Evolutionary conservation across 2,888 invertebrate genomes (phyloP), one percentile per base, ranked within the genome.

Genomic region (Mythimna vitellina): DNA sequence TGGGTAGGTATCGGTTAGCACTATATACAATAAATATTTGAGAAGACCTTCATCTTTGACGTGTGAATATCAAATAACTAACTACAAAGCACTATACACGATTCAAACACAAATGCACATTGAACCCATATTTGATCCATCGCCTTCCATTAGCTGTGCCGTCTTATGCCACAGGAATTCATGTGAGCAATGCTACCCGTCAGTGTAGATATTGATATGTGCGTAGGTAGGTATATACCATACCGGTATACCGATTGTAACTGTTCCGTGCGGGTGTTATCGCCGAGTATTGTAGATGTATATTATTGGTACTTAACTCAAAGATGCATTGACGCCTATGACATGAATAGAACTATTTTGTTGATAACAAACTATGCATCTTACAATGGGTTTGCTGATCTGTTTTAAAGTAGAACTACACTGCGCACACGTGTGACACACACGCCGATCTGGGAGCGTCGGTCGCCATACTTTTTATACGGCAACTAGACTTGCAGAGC

Each of bases 161-260:
- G 10, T 62, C 65, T 86, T 88, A 77, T 76, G 79, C 88, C 88
- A 25, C 90, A 90, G 92, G 92, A 92, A 93, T 93, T 83, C 89
- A 81, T 86, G 89, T 92, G 91, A 89, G 90, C 92, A 91, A 87
- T 88, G 77, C 76, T 82, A 82, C 67, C 63, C 70, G 70, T 49
- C 79, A 78, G 65, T 78, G 66, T n/a, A 20, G 20, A 20, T 85
- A 86, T 83, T 85, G 87, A 89, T 87, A 89, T 89, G 87, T 35
- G 17, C 57, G 35, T 35, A 12, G 46, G 46, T 35, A 57, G 56
- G 29, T 56, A 29, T 56, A 56, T 56, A 56, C 17, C 17, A 35
- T 87, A 80, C 86, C 87, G 91, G 91, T 90, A 89, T 65, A 29
- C 89, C 76, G 57, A 70, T 65, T 87, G 89, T 90, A 89, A 90